Percentiles rank a stretch among this genome's conserved stretches.
Conservation (phyloP, 2,797 vertebrate species). For the Sus cebifrons region DNA sequence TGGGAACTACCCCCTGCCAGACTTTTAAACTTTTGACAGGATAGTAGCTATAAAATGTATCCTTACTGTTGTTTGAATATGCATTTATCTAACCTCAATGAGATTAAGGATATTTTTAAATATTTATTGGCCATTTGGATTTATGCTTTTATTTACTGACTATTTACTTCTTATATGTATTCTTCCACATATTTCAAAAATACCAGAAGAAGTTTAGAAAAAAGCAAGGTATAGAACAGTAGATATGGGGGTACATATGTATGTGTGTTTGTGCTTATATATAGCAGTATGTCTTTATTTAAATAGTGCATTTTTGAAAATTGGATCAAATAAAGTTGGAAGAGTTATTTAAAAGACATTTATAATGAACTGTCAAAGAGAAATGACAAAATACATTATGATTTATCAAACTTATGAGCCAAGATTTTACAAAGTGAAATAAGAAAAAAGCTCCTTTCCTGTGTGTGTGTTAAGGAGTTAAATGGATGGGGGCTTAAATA, state of each 20-base stretch:
- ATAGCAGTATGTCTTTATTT: not conserved
- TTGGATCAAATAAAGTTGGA: not conserved
- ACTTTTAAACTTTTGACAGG: not conserved
- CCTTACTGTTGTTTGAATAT: not conserved
- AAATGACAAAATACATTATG: constrained; percentile 25
- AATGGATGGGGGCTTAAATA: not conserved
- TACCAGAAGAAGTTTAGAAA: not conserved
- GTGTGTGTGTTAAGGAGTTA: too few relatives aligned
- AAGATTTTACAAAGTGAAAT: not conserved
- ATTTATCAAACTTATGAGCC: not conserved
- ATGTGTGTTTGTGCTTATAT: not conserved
- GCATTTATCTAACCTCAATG: not conserved
- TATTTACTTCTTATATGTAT: not conserved
- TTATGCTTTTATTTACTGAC: not conserved
- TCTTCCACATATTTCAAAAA: constrained; percentile 5
- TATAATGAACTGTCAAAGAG: not conserved
- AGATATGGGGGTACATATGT: not conserved
- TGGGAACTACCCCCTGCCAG: not conserved
- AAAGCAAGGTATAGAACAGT: not conserved
- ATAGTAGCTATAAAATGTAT: not conserved
- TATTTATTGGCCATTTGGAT: not conserved
- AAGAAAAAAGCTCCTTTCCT: not conserved
- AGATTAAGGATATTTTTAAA: constrained; percentile 46
- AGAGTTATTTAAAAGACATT: not conserved
- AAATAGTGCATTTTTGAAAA: constrained; percentile 14